A percentile compares a stretch with the other conserved stretches of the same genome.
Conservation (phyloP, 2,888 invertebrate genomes). For the Drosophila villosipedis region DNA sequence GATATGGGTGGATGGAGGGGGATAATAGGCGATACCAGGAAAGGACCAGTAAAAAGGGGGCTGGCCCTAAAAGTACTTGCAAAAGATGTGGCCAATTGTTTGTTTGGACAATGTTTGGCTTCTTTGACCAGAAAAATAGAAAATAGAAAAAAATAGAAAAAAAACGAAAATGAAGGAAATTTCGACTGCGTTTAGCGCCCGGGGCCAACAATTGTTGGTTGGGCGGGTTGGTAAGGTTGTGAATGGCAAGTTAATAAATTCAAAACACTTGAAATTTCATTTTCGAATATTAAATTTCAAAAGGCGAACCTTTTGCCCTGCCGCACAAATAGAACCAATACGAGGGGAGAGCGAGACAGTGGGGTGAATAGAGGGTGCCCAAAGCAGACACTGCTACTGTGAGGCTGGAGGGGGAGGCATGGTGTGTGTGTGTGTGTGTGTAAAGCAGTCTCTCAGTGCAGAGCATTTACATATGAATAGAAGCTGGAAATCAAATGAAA, state of each 20-base stretch:
- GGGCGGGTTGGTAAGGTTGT: slow-evolving; percentile 7
- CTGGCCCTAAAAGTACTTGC: slow-evolving; percentile 6
- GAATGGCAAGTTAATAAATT: slow-evolving; percentile 66
- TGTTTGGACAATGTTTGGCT: slow-evolving; percentile 49
- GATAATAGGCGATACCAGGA: slow-evolving; percentile 25
- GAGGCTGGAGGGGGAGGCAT: not conserved
- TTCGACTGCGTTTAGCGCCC: slow-evolving; percentile 1
- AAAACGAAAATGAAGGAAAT: not conserved
- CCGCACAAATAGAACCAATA: slow-evolving; percentile 13
- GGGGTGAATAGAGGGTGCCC: not conserved
- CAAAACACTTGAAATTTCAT: slow-evolving; percentile 73
- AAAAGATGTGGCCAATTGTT: slow-evolving; percentile 41
- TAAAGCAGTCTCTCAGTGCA: slow-evolving; percentile 8
- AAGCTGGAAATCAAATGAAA: slow-evolving; percentile 56
- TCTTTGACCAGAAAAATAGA: slow-evolving; percentile 42
- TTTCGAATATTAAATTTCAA: slow-evolving; percentile 66
- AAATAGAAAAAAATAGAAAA: not conserved
- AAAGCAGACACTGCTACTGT: slow-evolving; percentile 2
- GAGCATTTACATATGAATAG: slow-evolving; percentile 75
- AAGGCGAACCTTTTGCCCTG: slow-evolving; percentile 29
- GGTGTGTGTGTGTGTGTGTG: slow-evolving; percentile 5
- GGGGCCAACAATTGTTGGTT: slow-evolving; percentile 1
- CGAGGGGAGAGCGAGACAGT: not conserved
- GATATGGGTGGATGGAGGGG: not conserved
- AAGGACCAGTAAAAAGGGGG: slow-evolving; percentile 4